phyloP scores from a whole-genome alignment of 2,888 invertebrate species.

The Diogma glabrata region DNA sequence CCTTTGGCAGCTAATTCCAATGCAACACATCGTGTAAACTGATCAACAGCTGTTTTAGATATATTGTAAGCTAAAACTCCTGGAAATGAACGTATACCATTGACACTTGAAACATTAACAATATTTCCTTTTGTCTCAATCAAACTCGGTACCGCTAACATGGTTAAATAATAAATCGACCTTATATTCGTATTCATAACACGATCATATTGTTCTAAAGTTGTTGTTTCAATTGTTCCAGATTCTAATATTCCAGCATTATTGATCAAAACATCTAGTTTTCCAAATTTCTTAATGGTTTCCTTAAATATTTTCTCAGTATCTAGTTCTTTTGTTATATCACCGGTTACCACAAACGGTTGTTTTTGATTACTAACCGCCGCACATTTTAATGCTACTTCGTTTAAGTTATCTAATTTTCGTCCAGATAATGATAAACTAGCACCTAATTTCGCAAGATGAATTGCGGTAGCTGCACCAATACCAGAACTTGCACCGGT shows the following conservation, averaged over 20 bases:
- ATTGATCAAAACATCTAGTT: conserved; percentile 62
- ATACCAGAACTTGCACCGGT: conserved; percentile 60
- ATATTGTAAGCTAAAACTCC: conserved; percentile 74
- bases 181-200: conserved; percentile 75
- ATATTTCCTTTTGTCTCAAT: conserved; percentile 63
- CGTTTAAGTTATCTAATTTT: conserved; percentile 49
- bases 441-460: conserved; percentile 48
- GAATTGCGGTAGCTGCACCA: conserved; percentile 51
- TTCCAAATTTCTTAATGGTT: conserved; percentile 51
- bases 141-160: conserved; percentile 67
- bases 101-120: conserved; percentile 84
- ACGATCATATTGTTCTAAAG: conserved; percentile 66
- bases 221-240: conserved; percentile 68
- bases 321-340: conserved; percentile 53
- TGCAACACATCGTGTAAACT: conserved; percentile 79
- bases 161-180: conserved; percentile 58
- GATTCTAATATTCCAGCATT: conserved; percentile 66
- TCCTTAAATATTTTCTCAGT: conserved; percentile 51
- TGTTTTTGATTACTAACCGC: conserved; percentile 25
- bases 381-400: conserved; percentile 43
- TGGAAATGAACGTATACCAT: conserved; percentile 71
- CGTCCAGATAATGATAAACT: conserved; percentile 49
- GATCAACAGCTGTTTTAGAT: conserved; percentile 83
- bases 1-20: conserved; percentile 61
- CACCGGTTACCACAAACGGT: conserved; percentile 48